Conservation (phyloP, 2,888 invertebrate species). For the Liopterus haemorrhoidalis region DNA sequence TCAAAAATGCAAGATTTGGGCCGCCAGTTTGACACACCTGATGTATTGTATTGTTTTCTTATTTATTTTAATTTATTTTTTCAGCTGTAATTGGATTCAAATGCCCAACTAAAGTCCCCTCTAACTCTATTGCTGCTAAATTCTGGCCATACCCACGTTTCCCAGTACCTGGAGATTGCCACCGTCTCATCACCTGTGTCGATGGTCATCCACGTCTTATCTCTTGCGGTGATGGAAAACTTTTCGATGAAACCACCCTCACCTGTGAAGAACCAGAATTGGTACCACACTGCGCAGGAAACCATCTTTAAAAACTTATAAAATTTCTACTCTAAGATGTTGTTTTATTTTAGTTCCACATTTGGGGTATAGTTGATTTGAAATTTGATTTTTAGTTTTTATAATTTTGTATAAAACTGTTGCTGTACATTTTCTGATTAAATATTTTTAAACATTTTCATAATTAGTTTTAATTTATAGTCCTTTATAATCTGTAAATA, state of each 20-base stretch:
- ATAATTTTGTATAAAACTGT: too few relatives aligned
- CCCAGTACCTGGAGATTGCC: constrained; percentile 81
- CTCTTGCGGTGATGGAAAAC: constrained; percentile 80
- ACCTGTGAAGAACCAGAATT: constrained; percentile 75
- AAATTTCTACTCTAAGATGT: not conserved
- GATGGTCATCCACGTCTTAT: constrained; percentile 83
- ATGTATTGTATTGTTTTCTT: too few relatives aligned
- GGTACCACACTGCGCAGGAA: constrained; percentile 42
- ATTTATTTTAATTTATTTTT: constrained; percentile 34
- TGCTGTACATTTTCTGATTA: too few relatives aligned
- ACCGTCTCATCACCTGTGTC: constrained; percentile 83
- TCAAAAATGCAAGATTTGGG: too few relatives aligned
- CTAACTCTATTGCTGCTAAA: constrained; percentile 73
- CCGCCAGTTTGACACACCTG: too few relatives aligned
- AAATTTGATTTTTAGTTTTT: too few relatives aligned
- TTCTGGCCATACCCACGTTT: constrained; percentile 92
- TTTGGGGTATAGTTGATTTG: too few relatives aligned
- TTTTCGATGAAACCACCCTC: constrained; percentile 75
- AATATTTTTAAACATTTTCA: too few relatives aligned
- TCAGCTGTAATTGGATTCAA: constrained; percentile 86
- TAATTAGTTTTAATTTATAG: too few relatives aligned
- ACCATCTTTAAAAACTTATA: constrained; percentile 35
- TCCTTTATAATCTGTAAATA: too few relatives aligned
- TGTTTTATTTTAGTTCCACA: constrained; percentile 9
- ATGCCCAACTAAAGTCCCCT: constrained; percentile 79